Evolutionary conservation across 2,888 invertebrate genomes (phyloP), one percentile per base, ranked within the genome.

Genomic region (Coremacera marginata): DNA sequence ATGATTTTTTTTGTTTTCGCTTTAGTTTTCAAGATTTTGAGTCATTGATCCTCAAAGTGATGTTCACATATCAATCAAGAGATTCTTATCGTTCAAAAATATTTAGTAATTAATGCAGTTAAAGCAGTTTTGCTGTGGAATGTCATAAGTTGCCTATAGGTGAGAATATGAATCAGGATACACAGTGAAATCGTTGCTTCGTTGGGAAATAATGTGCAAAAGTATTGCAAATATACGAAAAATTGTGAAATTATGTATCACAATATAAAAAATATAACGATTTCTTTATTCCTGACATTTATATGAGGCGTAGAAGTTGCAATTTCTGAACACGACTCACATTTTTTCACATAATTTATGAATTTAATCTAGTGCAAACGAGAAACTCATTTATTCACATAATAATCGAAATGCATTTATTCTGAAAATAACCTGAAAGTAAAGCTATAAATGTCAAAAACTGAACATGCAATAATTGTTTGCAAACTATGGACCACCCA

Each of bases 1-100:
- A 9, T 11, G 8, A 60, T 9, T 11, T 60, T 25, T 27, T 19
- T 60, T n/a, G 2, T 25, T 60, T 22, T 2, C 14, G 7, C 11
- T 22, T 11, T 60, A 4, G 57, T 60, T 60, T n/a, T 44, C 11
- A 44, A 31, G 16, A 9, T 25, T 63, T 31, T 63, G 71, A 57
- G 37, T 71, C 71, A 70, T 34, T 60, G 71, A 34, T 44, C 22
- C 71, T 34, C 37, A 57, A 22, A n/a, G 44, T 37, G 34, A 60
- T 60, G 60, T 57, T 57, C 37, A 71, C 71, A 44, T 19, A 57
- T 71, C 71, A 71, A 71, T 71, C 71, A 71, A 37, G 16, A 71
- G 71, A 71, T 71, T 22, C 37, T 71, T 57, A 71, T 71, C 71
- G 37, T 27, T 31, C 44, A 16, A 37, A 71, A 37, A 57, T 34